These are phyloP conservation scores for Drosophila tropicalis DNA, from an alignment of 1,140 invertebrate species.

Conservation along the genomic window DNA sequence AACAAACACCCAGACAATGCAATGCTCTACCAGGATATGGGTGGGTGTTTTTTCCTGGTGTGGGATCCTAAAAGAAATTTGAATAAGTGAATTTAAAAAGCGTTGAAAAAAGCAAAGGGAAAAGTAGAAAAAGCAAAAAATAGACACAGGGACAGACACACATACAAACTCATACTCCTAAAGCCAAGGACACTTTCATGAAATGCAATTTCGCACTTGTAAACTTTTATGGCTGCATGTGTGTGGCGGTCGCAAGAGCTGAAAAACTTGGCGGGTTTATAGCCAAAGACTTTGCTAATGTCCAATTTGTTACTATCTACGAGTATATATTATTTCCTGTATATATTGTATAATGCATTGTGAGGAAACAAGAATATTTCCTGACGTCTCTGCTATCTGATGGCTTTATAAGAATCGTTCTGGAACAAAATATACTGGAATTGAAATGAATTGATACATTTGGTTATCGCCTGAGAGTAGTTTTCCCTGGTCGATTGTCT, in stretches of 20 bases:
- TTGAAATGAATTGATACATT: too few species aligned
- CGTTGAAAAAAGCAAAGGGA: constrained; percentile 52
- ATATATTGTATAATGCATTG: too few species aligned
- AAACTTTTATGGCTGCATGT: constrained; percentile 76
- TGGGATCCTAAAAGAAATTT: constrained; percentile 73
- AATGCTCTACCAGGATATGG: constrained; percentile 18
- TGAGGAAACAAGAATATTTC: not conserved
- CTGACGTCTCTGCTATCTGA: too few species aligned
- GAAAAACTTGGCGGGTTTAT: constrained; percentile 9
- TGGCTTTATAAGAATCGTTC: too few species aligned
- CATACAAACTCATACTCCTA: constrained; percentile 49
- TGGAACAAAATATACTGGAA: too few species aligned
- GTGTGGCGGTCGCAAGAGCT: constrained; percentile 31
- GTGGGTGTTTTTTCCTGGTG: constrained; percentile 10
- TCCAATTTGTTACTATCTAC: not conserved
- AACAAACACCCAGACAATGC: constrained; percentile 42
- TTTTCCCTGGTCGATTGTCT: too few species aligned
- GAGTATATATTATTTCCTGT: too few species aligned
- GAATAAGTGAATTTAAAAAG: constrained; percentile 82
- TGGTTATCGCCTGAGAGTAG: too few species aligned
- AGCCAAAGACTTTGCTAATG: constrained; percentile 34
- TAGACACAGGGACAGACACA: constrained; percentile 7
- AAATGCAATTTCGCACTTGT: constrained; percentile 81
- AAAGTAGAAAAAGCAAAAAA: constrained; percentile 22
- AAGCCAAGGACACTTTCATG: constrained; percentile 80